Evolutionary conservation across 2,797 vertebrate genomes (phyloP), one percentile per base, ranked within the genome.

Genomic region (Strix occidentalis): DNA sequence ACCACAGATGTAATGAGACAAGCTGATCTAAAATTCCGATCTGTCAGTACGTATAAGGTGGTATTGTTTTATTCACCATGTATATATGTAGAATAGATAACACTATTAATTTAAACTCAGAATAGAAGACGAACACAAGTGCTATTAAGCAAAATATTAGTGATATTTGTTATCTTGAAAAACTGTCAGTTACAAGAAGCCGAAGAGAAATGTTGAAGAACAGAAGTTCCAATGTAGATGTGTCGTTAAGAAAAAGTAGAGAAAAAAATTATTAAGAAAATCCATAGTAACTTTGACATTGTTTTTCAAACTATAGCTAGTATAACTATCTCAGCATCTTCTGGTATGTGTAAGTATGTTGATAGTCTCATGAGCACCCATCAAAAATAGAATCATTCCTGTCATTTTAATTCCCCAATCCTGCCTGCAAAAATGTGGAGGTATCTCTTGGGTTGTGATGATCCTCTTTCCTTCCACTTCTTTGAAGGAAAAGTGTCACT

Each of bases 11-110:
- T 77, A 96, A 93, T 90, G 95, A 97, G 94, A 94, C 75, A 94
- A 93, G 83, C 88, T 95, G 66, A 93, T 97, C 86, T 95, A 92
- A 94, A 90, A 95, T 97, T 96, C 95, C 94, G 41, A 84, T 97
- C 54, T 97, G 64, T 92, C 94, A 94, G 77, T 60, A 94, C 86
- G 91, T 79, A 81, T 56, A 87, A 84, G n/a, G 31, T 85, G 46
- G 39, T 81, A 68, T 66, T 92, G 96, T 97, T 97, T 95, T 91
- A 90, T 78, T 95, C 65, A 19, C 6, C 11, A 17, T 16, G 12
- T 31, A 17, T 68, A 50, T 56, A 72, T 46, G 13, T 79, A 25
- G 48, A 71, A 18, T 51, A 78, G 31, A 20, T 89, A 83, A 43
- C 24, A n/a, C 43, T 82, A 5, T 37, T 78, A 60, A 81, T 80